A percentile compares a stretch with the other conserved stretches of the same genome.
These are phyloP conservation scores for Cacajao melanocephalus DNA, from an alignment of 2,797 vertebrate species.

Conservation along the genomic window DNA sequence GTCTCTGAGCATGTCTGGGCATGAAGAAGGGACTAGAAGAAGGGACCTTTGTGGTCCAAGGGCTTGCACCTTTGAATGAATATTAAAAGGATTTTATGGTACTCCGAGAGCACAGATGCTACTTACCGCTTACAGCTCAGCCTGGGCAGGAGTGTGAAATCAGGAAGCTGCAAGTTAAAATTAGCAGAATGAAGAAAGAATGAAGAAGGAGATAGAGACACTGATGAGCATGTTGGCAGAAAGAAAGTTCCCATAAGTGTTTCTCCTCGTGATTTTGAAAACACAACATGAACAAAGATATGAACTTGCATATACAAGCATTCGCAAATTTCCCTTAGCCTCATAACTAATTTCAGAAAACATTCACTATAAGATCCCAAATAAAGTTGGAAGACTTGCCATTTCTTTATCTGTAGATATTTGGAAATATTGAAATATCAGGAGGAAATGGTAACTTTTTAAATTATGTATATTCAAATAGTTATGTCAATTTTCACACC, in stretches of 20 bases:
- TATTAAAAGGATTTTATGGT: slow-evolving; percentile 77
- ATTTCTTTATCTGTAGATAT: background rate
- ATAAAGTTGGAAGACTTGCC: slow-evolving; percentile 10
- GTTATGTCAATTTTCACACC: background rate
- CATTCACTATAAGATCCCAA: background rate
- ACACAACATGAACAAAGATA: background rate
- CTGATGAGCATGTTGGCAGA: background rate
- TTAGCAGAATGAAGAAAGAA: background rate
- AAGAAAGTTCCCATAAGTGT: background rate
- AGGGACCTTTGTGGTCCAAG: slow-evolving; percentile 79
- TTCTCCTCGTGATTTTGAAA: background rate
- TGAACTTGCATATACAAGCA: too few species aligned
- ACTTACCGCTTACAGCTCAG: background rate
- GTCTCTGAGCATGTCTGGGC: slow-evolving; percentile 78
- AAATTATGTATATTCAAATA: background rate
- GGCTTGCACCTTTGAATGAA: slow-evolving; percentile 73
- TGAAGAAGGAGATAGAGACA: background rate
- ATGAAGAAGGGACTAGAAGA: slow-evolving; percentile 80
- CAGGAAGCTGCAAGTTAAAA: background rate
- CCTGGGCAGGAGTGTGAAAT: background rate
- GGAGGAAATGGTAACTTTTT: slow-evolving; percentile 24
- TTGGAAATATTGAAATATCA: background rate
- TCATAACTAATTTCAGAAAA: background rate
- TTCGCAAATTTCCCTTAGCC: background rate
- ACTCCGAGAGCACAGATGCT: slow-evolving; percentile 77